Evolutionary conservation across 2,888 invertebrate genomes (phyloP).

Genomic region (Hipparchia sbordonii): DNA sequence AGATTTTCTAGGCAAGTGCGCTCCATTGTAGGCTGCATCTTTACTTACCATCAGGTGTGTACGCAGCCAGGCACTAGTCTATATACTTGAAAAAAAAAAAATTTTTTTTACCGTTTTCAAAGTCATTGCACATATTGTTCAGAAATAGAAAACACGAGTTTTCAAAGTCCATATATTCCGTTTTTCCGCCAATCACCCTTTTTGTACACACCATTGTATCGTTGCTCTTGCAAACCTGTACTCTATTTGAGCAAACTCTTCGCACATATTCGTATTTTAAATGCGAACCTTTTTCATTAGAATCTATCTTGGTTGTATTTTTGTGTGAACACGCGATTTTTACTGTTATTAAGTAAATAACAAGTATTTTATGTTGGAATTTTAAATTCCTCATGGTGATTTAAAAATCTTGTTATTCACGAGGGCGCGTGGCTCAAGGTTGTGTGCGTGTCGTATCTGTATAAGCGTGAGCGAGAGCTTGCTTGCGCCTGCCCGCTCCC

Average conservation of each 20-base stretch:
- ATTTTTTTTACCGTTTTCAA: slow-evolving; percentile 52
- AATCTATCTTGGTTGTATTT: background rate
- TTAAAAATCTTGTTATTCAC: background rate
- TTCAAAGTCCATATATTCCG: slow-evolving; percentile 51
- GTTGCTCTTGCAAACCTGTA: slow-evolving; percentile 48
- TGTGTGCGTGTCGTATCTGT: no score
- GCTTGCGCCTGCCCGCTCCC: no score
- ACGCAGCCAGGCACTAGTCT: no score
- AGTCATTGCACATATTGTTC: slow-evolving; percentile 61
- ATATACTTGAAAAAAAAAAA: no score
- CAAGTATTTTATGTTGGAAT: background rate
- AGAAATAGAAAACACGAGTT: slow-evolving; percentile 62
- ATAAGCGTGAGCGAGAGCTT: no score
- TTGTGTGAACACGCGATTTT: background rate
- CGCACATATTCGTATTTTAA: slow-evolving; percentile 46
- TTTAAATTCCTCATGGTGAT: background rate
- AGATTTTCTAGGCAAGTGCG: no score
- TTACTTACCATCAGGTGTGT: no score
- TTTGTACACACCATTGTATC: slow-evolving; percentile 50
- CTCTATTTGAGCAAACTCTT: slow-evolving; percentile 47
- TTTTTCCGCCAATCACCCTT: slow-evolving; percentile 39
- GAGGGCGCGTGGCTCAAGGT: no score
- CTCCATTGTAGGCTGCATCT: no score
- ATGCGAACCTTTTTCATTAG: slow-evolving; percentile 41
- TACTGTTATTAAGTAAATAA: background rate